phyloP scores from a whole-genome alignment of 2,797 vertebrate genomes.

The Galagoides demidoff region DNA sequence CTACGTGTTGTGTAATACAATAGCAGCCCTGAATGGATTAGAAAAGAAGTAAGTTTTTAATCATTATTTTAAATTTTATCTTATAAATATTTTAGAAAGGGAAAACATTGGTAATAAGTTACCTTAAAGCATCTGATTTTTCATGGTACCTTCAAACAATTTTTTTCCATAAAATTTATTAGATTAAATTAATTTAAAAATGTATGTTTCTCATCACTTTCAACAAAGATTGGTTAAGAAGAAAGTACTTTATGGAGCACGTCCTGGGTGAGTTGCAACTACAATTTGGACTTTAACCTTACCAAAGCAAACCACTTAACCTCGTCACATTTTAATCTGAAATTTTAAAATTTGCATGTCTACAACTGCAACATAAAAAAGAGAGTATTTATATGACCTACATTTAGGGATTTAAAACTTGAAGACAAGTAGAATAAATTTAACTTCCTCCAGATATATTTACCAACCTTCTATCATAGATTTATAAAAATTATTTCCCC shows the following conservation, averaged over 20 bases:
- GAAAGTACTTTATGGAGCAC: too few species aligned
- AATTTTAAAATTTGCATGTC: too few species aligned
- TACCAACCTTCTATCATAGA: not conserved
- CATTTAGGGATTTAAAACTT: constrained; percentile 3
- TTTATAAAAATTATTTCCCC: not conserved
- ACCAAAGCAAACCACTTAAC: too few species aligned
- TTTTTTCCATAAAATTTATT: constrained; percentile 1
- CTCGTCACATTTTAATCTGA: too few species aligned
- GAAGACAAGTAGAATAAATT: constrained; percentile 23
- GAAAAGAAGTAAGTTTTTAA: constrained; percentile 93
- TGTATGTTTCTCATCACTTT: constrained; percentile 14
- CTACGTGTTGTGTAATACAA: constrained; percentile 96
- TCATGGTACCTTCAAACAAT: constrained; percentile 26
- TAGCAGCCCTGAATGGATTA: constrained; percentile 96
- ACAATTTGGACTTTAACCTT: too few species aligned
- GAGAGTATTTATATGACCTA: not conserved
- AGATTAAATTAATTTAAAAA: constrained; percentile 9
- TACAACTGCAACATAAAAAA: too few species aligned
- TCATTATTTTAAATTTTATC: not conserved
- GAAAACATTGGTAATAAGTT: constrained; percentile 37
- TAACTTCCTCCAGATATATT: not conserved
- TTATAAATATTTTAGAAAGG: constrained; percentile 28
- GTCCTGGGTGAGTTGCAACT: too few species aligned
- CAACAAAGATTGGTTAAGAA: constrained; percentile 34
- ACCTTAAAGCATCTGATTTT: constrained; percentile 17